phyloP scores from a whole-genome alignment of 2,888 invertebrate species.

The Amaurobius ferox region DNA sequence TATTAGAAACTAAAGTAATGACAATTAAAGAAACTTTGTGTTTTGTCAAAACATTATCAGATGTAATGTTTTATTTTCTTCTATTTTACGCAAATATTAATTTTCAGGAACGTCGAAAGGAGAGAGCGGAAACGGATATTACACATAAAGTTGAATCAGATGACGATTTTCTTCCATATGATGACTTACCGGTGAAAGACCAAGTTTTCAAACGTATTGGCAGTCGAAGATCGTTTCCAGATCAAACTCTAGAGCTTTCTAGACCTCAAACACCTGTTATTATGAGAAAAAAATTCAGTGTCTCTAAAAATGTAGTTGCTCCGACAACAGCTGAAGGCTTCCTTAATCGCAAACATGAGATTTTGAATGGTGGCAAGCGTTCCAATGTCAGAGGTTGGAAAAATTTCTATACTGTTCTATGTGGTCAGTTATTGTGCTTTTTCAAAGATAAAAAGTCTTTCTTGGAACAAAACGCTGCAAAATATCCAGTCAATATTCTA shows the following conservation, averaged over 20 bases:
- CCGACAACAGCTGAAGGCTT: slow-evolving; percentile 93
- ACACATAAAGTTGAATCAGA: slow-evolving; percentile 76
- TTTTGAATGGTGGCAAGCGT: slow-evolving; percentile 93
- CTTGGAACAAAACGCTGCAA: slow-evolving; percentile 89
- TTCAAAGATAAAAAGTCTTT: slow-evolving; percentile 97
- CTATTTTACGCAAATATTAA: not conserved
- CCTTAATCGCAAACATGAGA: slow-evolving; percentile 95
- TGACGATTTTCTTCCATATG: slow-evolving; percentile 26
- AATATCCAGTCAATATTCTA: slow-evolving; percentile 86
- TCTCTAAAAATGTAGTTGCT: slow-evolving; percentile 80
- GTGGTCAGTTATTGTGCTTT: slow-evolving; percentile 97
- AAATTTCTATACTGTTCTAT: slow-evolving; percentile 93
- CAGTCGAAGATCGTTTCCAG: slow-evolving; percentile 23
- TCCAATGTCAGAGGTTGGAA: slow-evolving; percentile 98
- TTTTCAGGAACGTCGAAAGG: slow-evolving; percentile 83
- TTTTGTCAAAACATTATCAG: no score
- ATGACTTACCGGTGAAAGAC: not conserved
- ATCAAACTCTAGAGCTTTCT: not conserved
- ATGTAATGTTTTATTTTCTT: not conserved
- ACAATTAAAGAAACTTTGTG: no score
- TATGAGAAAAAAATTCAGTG: not conserved
- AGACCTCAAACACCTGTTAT: slow-evolving; percentile 21
- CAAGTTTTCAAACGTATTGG: slow-evolving; percentile 7
- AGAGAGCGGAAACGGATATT: slow-evolving; percentile 84
- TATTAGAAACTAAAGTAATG: no score